Conservation (phyloP, 2,888 invertebrate genomes). For the Coelogynopora nodosa region DNA sequence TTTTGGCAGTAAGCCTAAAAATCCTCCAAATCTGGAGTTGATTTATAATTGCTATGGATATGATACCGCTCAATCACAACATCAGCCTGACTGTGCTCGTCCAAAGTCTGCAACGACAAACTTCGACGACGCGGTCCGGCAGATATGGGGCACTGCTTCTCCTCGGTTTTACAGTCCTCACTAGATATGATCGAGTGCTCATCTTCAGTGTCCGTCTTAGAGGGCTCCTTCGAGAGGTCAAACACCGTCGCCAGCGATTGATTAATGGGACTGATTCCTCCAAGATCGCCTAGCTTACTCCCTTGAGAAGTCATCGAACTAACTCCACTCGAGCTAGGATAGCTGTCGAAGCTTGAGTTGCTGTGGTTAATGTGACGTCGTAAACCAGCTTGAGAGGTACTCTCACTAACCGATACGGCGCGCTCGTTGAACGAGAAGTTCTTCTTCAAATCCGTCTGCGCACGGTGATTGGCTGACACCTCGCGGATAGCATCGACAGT, state of each 20-base stretch:
- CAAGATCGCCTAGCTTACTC: background rate
- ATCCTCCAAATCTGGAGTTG: background rate
- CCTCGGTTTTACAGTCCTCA: background rate
- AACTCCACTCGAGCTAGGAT: slow-evolving; percentile 23
- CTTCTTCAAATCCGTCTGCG: background rate
- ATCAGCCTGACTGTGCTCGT: background rate
- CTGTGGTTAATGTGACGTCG: background rate
- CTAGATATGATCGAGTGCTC: background rate
- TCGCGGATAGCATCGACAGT: background rate
- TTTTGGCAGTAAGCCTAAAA: too few relatives aligned
- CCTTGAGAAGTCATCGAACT: background rate
- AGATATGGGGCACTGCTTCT: background rate
- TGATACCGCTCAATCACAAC: too few relatives aligned
- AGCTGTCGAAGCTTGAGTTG: background rate
- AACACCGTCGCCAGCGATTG: background rate
- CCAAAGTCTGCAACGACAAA: background rate
- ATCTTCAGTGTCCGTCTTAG: background rate
- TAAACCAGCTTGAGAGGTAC: background rate
- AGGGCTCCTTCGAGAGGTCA: background rate
- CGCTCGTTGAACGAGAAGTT: background rate
- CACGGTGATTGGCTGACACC: background rate
- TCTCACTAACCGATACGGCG: background rate
- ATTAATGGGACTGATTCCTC: background rate
- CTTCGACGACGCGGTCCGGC: background rate
- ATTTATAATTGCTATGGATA: background rate